Percentiles rank a stretch among this genome's conserved stretches.
phyloP scores from a whole-genome alignment of 2,888 invertebrate species.

The Macrophya annulata region DNA sequence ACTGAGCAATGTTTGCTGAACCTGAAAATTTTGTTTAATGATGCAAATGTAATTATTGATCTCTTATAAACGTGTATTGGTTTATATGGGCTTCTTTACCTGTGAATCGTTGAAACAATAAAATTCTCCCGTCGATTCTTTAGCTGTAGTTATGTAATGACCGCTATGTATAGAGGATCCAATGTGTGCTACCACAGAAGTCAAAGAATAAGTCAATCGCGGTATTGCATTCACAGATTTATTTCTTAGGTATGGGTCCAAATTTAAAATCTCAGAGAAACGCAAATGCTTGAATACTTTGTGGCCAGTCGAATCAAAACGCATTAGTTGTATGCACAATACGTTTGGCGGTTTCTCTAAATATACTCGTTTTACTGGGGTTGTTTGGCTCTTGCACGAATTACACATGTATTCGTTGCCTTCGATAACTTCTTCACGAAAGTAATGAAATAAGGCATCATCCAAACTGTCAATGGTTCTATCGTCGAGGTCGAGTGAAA shows the following conservation, averaged over 20 bases:
- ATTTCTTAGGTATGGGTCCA: not conserved
- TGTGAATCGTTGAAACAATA: not conserved
- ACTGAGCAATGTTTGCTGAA: not conserved
- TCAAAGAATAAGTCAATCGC: not conserved
- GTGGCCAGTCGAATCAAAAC: not conserved
- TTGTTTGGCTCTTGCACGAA: slow-evolving; percentile 1
- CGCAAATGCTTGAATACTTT: not conserved
- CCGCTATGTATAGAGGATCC: not conserved
- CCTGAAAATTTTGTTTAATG: not conserved
- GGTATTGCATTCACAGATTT: not conserved
- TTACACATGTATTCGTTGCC: not conserved
- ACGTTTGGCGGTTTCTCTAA: slow-evolving; percentile 1
- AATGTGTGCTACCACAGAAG: slow-evolving; percentile 1
- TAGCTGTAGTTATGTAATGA: not conserved
- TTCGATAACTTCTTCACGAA: slow-evolving; percentile 1
- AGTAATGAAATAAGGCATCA: slow-evolving; percentile 10
- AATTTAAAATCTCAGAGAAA: not conserved
- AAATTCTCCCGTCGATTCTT: not conserved
- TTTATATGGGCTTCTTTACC: not conserved
- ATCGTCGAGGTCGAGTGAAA: not conserved
- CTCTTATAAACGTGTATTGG: not conserved
- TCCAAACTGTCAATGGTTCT: not conserved
- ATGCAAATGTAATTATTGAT: not conserved
- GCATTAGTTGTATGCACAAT: not conserved
- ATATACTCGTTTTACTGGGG: not conserved